Evolutionary conservation across 2,797 vertebrate species (phyloP).

Genomic region (Tenualosa thibaudeaui): DNA sequence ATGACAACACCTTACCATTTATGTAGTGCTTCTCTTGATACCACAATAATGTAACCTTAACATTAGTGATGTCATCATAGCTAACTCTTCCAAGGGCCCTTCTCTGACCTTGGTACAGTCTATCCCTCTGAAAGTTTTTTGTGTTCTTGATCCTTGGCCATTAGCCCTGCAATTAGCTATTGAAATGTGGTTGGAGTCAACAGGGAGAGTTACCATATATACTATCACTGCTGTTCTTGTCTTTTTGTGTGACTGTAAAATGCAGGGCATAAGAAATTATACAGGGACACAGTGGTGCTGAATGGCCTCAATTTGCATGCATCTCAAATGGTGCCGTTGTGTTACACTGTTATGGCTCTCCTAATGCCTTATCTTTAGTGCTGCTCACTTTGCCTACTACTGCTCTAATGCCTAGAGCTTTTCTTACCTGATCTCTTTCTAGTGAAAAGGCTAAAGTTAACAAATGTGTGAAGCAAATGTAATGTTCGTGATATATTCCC

Average conservation of each 20-base stretch:
- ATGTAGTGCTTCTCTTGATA: too few species aligned
- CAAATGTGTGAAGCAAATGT: neutral
- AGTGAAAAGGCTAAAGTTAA: neutral
- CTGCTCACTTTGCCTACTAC: neutral
- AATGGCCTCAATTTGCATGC: neutral
- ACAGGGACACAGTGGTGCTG: neutral
- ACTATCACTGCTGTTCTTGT: neutral
- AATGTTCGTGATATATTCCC: neutral
- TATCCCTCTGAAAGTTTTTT: too few species aligned
- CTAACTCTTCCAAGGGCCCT: too few species aligned
- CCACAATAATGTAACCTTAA: too few species aligned
- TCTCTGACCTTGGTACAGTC: too few species aligned
- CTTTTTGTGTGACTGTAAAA: neutral
- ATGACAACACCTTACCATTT: too few species aligned
- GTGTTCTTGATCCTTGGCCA: too few species aligned
- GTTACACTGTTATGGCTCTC: neutral
- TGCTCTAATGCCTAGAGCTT: neutral
- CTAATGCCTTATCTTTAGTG: neutral
- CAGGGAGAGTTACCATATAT: neutral
- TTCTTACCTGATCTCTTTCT: neutral
- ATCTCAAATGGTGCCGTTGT: neutral
- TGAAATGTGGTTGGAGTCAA: neutral
- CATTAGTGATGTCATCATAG: too few species aligned
- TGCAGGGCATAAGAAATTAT: neutral
- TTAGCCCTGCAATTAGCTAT: neutral